Base-by-base conservation (phyloP, 1,140 invertebrate genomes). In the Microplitis mediator region DNA sequence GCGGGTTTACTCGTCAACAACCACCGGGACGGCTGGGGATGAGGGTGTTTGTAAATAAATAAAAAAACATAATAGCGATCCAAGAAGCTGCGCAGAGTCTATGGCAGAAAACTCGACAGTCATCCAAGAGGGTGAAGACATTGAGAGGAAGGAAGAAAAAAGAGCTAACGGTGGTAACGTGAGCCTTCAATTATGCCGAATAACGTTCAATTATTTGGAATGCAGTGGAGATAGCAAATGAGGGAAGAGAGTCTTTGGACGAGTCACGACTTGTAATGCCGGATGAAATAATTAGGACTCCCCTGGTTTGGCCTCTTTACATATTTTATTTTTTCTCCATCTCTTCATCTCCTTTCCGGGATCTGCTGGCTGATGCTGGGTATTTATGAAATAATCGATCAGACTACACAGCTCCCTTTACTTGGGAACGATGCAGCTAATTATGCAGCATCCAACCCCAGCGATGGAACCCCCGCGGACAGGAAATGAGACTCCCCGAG, bases 401-500 rank as follows among this genome's bases (percentile, higher is more conserved):
- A 62, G 36, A 9, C 52, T 23, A 23, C 35, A 52, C 16, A 39
- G 14, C 67, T 51, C 69, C 60, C 31, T 69, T 62, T 23, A n/a
- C 54, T 35, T 31, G 45, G 50, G 51, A 13, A 69, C 68, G 62
- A 58, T 72, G 66, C 67, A 72, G 71, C 69, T 87, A 86, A 86
- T 86, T 86, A 86, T 81, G 83, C 80, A 84, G 84, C 81, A 82
- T 23, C 51, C 64, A 50, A 52, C 61, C 32, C 13, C 35, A 14
- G 50, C 54, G 83, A 82, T 78, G 80, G 83, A 83, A 85, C 82
- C 85, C 85, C 84, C 83, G 81, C 79, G 80, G 84, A 86, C 85
- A 86, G 85, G 85, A 86, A 87, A 86, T 86, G 85, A 85, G 84
- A 85, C 81, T 85, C 82, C 78, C 81, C 75, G 78, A 85, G 80